phyloP scores from a whole-genome alignment of 2,797 vertebrate species.

The Hirundo rustica region DNA sequence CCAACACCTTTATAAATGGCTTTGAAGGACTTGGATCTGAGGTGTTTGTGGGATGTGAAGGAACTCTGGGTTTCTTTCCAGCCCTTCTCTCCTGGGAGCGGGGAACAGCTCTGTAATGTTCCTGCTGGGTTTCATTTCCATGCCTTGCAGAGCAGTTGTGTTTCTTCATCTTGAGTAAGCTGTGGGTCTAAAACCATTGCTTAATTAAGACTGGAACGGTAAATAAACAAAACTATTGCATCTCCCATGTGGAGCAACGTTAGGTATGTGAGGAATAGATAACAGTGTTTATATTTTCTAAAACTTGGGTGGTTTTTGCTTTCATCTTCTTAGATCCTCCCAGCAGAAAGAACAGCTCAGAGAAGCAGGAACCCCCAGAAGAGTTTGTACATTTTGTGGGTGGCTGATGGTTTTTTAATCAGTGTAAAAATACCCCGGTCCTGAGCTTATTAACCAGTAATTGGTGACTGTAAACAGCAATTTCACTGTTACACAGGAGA shows the following conservation, averaged over 20 bases:
- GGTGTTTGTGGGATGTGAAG: background rate
- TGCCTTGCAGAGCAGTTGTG: background rate
- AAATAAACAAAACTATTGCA: slow-evolving; percentile 10
- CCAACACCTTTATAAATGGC: background rate
- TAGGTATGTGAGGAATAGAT: slow-evolving; percentile 24
- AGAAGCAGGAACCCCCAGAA: background rate
- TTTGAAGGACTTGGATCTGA: background rate
- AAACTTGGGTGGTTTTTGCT: background rate
- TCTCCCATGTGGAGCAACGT: background rate
- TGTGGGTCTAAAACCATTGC: background rate
- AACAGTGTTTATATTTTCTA: background rate
- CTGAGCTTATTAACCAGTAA: background rate
- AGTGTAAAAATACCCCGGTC: background rate
- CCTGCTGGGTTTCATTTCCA: background rate
- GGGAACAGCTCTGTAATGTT: background rate
- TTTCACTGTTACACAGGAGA: background rate
- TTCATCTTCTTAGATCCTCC: background rate
- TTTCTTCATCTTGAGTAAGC: background rate
- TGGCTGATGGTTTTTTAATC: background rate
- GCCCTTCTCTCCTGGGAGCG: background rate
- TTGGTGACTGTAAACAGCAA: background rate
- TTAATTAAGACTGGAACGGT: slow-evolving; percentile 33
- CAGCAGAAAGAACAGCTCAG: background rate
- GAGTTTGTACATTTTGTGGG: background rate
- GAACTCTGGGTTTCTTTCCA: background rate